These are phyloP conservation scores for Theocolax elegans DNA, from an alignment of 1,140 invertebrate species.

Conservation along the genomic window DNA sequence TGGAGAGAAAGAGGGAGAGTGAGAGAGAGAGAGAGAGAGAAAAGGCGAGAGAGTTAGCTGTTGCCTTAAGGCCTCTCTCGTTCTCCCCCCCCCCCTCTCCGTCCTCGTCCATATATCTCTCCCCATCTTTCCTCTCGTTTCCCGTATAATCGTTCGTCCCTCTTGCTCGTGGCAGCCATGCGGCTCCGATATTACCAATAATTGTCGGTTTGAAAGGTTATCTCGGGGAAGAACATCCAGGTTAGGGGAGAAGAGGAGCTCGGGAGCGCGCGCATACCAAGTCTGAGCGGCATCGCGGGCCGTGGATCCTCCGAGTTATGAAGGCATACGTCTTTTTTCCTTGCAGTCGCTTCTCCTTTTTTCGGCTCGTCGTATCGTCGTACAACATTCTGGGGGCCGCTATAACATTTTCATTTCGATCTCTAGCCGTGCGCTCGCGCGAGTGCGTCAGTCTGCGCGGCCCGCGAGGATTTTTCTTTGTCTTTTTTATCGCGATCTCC, in stretches of 20 bases:
- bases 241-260: neutral
- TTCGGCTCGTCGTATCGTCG: neutral
- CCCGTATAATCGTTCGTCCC: constrained; percentile 36
- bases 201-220: constrained; percentile 63
- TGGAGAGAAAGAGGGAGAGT: constrained; percentile 18
- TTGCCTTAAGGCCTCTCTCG: constrained; percentile 22
- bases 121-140: constrained; percentile 38
- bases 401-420: constrained; percentile 30
- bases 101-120: constrained; percentile 33
- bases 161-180: constrained; percentile 47
- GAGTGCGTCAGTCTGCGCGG: too few relatives aligned
- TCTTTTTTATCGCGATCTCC: constrained; percentile 8
- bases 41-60: neutral
- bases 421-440: too few relatives aligned
- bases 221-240: constrained; percentile 40
- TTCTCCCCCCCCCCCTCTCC: constrained; percentile 23
- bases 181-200: constrained; percentile 63
- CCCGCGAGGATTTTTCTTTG: neutral
- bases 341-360: neutral
- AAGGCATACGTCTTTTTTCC: constrained; percentile 14
- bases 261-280: constrained; percentile 11
- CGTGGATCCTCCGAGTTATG: constrained; percentile 20
- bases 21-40: constrained; percentile 8
- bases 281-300: neutral
- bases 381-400: neutral